Evolutionary conservation across 2,888 invertebrate species (phyloP), one percentile per base, ranked within the genome.

Genomic region (Orthosia cruda): DNA sequence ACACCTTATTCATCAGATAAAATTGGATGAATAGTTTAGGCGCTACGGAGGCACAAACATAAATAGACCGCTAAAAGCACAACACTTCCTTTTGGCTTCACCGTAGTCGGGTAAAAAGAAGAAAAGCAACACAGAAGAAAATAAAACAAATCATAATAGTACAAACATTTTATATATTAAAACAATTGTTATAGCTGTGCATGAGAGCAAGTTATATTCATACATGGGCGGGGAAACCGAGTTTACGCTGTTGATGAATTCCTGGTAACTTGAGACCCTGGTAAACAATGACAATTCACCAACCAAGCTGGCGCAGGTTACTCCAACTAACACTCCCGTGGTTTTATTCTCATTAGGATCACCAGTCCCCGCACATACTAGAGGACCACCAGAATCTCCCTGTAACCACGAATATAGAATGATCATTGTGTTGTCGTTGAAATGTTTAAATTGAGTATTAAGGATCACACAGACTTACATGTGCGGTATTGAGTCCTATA

Each of bases 351-450:
- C 93, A 0, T 87, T 84, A 0, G 92, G 90, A 54, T 94, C 93
- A 0, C 86, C 83, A 1, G 93, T 92, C 0, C 77, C 58, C 11
- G 50, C 7, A 73, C 95, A 95, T 0, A 95, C 92, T 12, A 95
- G 80, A 2, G 94, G 94, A 0, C 95, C 95, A 3, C 95, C 95
- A 0, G 95, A 95, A 80, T 95, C 95, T 40, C 94, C 95, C 95
- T 95, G 62, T 20, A 79, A 83, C 67, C 23, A 65, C 12, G 15
- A 45, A 77, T 50, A 55, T 0, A 16, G 16, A 23, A 15, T 47
- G 15, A 13, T 18, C 52, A 1, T 20, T 23, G 18, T 50, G 15
- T 18, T 26, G n/a, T 13, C 26, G 23, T 32, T 3, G n/a, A 47
- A n/a, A 20, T 45, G 15, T 32, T 7, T 47, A 52, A 45, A 40